Base-by-base conservation (phyloP, 2,113 vertebrate genomes). In the Proterorhinus semilunaris region DNA sequence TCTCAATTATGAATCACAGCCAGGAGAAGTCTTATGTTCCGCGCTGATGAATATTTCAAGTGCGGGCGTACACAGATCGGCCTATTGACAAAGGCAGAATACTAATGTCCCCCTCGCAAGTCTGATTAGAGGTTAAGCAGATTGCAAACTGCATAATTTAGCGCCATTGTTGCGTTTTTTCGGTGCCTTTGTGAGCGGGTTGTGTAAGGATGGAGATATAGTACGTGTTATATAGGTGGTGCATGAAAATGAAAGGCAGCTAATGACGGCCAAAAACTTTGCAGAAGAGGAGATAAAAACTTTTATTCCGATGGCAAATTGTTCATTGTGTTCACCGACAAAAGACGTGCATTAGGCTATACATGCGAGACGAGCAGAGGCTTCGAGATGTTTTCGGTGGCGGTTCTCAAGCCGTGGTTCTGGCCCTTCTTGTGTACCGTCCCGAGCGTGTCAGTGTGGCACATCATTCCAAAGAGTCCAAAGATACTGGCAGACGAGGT, bases 1-100 rank as follows among this genome's bases (percentile, higher is more conserved):
- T 91, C 88, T 94, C 84, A 94, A 93, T 93, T 91, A 94, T 93
- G 89, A 93, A 93, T 92, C 90, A 92, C 84, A 87, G 85, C 80
- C 80, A 86, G 76, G 80, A 89, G 83, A 88, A 84, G 84, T 87
- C 90, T 55, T 89, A 82, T 85, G 90, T 92, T 87, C 90, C 79
- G 61, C 85, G 84, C 80, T 87, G 87, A 92, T 94, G 88, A 94
- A 94, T 94, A 94, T 93, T 93, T 93, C 92, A 94, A 88, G 85
- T 76, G 79, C 71, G 6, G 72, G 88, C 91, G 89, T 91, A 91
- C 90, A 94, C 91, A 92, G 89, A 93, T 93, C 91, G 90, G 91
- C 91, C 88, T 91, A 91, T 91, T 92, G 91, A 92, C 91, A 90
- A 89, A 83, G 89, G 88, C 71, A 84, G 91, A 92, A 93, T 94